Evolutionary conservation across 2,888 invertebrate genomes (phyloP).

Genomic region (Drosophila mettleri): DNA sequence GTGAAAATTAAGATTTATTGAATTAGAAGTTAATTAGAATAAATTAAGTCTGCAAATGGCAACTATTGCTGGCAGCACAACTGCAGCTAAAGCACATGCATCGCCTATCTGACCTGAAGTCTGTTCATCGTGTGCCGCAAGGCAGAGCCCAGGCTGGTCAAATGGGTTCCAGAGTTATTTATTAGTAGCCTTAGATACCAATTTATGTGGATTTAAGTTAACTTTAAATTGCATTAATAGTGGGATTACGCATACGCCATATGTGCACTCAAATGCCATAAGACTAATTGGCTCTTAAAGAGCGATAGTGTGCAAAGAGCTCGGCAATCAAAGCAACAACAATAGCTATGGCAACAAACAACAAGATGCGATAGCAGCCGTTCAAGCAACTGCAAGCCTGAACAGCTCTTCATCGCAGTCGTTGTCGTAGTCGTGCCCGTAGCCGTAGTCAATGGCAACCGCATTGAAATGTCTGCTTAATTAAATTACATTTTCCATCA

Average conservation of each 20-base stretch:
- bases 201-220: slow-evolving; percentile 41
- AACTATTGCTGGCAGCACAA: slow-evolving; percentile 16
- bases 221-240: slow-evolving; percentile 67
- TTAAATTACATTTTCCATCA: slow-evolving; percentile 82
- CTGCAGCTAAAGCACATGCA: slow-evolving; percentile 30
- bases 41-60: slow-evolving; percentile 77
- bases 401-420: slow-evolving; percentile 6
- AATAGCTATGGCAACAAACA: slow-evolving; percentile 51
- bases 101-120: not conserved
- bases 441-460: slow-evolving; percentile 49
- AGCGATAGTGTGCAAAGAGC: slow-evolving; percentile 19
- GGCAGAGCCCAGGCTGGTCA: slow-evolving; percentile 6
- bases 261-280: slow-evolving; percentile 58
- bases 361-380: slow-evolving; percentile 6
- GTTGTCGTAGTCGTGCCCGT: not conserved
- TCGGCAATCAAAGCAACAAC: slow-evolving; percentile 25
- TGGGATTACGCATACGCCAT: slow-evolving; percentile 66
- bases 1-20: slow-evolving; percentile 83
- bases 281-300: slow-evolving; percentile 69
- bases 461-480: slow-evolving; percentile 76
- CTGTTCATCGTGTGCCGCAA: slow-evolving; percentile 9
- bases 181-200: not conserved
- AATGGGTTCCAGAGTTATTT: not conserved
- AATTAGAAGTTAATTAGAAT: slow-evolving; percentile 82
- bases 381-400: slow-evolving; percentile 21